These are phyloP conservation scores for Nannoperca australis DNA, from an alignment of 2,797 vertebrate genomes.

Conservation along the genomic window DNA sequence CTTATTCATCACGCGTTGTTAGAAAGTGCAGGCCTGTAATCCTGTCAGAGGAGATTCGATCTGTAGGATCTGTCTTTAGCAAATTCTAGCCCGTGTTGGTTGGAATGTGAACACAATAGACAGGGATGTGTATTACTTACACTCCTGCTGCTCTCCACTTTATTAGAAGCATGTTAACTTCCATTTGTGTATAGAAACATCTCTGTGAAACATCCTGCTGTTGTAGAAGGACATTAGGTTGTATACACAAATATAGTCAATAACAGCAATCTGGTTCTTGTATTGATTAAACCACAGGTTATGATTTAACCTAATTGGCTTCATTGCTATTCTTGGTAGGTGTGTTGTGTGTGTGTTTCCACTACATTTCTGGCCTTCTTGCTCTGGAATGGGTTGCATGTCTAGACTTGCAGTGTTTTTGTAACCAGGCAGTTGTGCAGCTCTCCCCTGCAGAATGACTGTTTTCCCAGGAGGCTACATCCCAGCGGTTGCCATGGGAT, in stretches of 20 bases:
- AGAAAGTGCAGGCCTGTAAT: constrained; percentile 59
- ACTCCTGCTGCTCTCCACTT: background rate
- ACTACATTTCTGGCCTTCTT: constrained; percentile 60
- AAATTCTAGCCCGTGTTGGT: constrained; percentile 5
- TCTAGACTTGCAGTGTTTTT: constrained; percentile 80
- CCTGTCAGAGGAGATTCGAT: constrained; percentile 65
- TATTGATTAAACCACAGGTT: background rate
- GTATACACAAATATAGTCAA: background rate
- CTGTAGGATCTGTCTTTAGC: constrained; percentile 2
- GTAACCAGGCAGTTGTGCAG: constrained; percentile 67
- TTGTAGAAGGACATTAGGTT: background rate
- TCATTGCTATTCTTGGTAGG: constrained; percentile 26
- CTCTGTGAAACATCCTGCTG: background rate
- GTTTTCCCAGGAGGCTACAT: constrained; percentile 74
- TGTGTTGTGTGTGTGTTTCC: constrained; percentile 50
- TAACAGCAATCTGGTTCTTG: constrained; percentile 12
- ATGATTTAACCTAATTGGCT: constrained; percentile 13
- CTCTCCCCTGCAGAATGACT: constrained; percentile 75
- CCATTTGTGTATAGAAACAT: constrained; percentile 1
- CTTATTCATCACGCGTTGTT: constrained; percentile 49
- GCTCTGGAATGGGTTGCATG: constrained; percentile 78
- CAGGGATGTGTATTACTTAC: constrained; percentile 1
- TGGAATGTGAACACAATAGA: constrained; percentile 20
- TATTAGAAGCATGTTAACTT: constrained; percentile 4
- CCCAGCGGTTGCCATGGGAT: constrained; percentile 69